Conservation (phyloP, 1,140 invertebrate genomes). For the Diabrotica virgifera region DNA sequence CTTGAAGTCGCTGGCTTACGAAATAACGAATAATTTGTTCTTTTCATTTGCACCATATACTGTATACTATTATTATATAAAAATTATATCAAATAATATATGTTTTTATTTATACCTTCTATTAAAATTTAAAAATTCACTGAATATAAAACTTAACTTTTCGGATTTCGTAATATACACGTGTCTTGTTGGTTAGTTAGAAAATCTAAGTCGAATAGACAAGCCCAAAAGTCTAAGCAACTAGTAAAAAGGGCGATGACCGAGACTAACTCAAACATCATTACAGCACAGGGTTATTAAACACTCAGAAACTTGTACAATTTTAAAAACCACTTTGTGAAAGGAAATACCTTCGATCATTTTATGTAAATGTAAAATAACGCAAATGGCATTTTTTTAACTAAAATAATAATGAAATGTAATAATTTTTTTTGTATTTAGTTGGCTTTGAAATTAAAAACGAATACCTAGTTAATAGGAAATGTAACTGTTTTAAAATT, state of each 20-base stretch:
- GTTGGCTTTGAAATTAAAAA: too few relatives aligned
- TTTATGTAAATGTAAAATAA: background rate
- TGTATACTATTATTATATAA: too few relatives aligned
- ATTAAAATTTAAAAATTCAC: too few relatives aligned
- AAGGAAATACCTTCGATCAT: background rate
- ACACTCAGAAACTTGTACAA: conserved; percentile 38
- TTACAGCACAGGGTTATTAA: conserved; percentile 46
- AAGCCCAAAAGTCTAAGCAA: conserved; percentile 33
- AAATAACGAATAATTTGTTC: too few relatives aligned
- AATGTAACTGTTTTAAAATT: too few relatives aligned
- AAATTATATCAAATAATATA: too few relatives aligned
- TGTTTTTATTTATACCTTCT: too few relatives aligned
- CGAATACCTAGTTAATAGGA: too few relatives aligned
- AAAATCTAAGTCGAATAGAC: conserved; percentile 19
- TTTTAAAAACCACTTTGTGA: conserved; percentile 36
- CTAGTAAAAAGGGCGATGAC: conserved; percentile 38
- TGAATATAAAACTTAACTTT: background rate
- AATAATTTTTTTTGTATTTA: too few relatives aligned
- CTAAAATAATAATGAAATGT: too few relatives aligned
- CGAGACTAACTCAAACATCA: conserved; percentile 31
- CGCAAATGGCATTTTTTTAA: background rate
- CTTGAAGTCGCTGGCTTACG: too few relatives aligned
- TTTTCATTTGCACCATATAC: too few relatives aligned
- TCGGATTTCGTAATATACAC: conserved; percentile 2
- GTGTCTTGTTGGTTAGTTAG: conserved; percentile 15